Evolutionary conservation across 2,797 vertebrate species (phyloP).

Genomic region (Dermochelys coriacea): DNA sequence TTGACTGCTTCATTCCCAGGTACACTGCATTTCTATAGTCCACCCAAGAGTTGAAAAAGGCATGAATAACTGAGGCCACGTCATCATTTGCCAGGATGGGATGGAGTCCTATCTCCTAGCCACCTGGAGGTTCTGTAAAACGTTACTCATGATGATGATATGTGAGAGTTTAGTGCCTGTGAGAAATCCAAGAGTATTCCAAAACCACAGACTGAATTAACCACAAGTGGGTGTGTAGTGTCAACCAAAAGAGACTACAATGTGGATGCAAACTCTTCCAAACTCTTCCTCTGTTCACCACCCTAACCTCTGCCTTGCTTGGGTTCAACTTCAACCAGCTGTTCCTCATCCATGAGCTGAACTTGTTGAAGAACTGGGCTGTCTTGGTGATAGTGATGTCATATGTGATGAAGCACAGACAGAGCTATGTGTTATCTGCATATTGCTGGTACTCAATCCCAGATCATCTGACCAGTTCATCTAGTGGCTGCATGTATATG

Average conservation of each 20-base stretch:
- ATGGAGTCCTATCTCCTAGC: background rate
- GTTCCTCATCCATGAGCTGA: too few species aligned
- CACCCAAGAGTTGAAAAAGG: background rate
- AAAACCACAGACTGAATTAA: background rate
- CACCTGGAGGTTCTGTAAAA: background rate
- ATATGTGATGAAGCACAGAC: too few species aligned
- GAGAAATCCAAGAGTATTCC: background rate
- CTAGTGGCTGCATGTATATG: accelerated
- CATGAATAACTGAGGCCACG: background rate
- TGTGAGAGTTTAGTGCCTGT: background rate
- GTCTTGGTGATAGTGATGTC: too few species aligned
- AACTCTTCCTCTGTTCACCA: background rate
- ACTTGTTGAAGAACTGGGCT: too few species aligned
- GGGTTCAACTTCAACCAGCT: background rate
- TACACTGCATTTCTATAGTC: background rate
- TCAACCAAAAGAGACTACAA: background rate
- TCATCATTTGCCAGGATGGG: background rate
- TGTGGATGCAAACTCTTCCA: background rate
- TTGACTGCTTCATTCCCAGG: background rate
- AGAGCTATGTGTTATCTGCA: too few species aligned
- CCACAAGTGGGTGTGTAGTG: background rate
- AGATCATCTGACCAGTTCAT: background rate
- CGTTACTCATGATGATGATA: background rate
- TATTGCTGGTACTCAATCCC: too few species aligned
- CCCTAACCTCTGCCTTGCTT: background rate